These are phyloP conservation scores for Nothura maculosa DNA, from an alignment of 2,797 vertebrate species.

Conservation along the genomic window DNA sequence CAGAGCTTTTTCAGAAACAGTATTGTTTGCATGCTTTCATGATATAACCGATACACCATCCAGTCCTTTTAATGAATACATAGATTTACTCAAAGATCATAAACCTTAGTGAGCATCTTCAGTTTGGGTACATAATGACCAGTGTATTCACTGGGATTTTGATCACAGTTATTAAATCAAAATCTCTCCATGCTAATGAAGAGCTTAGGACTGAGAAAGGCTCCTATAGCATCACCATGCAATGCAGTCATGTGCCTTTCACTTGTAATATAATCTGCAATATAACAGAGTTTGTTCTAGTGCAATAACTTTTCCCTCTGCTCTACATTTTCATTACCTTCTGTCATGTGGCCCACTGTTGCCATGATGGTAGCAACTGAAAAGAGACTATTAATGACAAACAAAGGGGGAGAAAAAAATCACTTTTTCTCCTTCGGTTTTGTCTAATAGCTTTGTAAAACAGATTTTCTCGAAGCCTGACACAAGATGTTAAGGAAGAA, in stretches of 20 bases:
- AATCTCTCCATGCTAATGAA: constrained; percentile 46
- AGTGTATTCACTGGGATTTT: constrained; percentile 45
- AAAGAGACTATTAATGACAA: constrained; percentile 51
- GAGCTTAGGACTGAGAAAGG: constrained; percentile 4
- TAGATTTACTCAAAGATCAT: constrained; percentile 67
- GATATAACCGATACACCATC: constrained; percentile 47
- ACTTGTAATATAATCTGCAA: constrained; percentile 62
- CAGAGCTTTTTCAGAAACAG: constrained; percentile 59
- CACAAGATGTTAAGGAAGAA: constrained; percentile 18
- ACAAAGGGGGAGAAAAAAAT: constrained; percentile 30
- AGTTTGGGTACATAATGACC: constrained; percentile 56
- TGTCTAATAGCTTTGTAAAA: constrained; percentile 20
- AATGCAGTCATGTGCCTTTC: constrained; percentile 44
- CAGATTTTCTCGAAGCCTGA: background rate
- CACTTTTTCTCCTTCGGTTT: background rate
- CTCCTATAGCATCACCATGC: background rate
- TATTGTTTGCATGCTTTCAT: constrained; percentile 60
- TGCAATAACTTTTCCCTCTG: constrained; percentile 62
- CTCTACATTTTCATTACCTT: constrained; percentile 61
- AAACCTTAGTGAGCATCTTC: constrained; percentile 67
- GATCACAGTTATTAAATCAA: constrained; percentile 74
- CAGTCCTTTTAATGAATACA: constrained; percentile 56
- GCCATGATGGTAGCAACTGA: constrained; percentile 37
- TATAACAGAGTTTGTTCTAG: constrained; percentile 70
- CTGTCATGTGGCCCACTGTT: background rate